Evolutionary conservation across 2,888 invertebrate species (phyloP).

Genomic region (Rhynchonema sp.): DNA sequence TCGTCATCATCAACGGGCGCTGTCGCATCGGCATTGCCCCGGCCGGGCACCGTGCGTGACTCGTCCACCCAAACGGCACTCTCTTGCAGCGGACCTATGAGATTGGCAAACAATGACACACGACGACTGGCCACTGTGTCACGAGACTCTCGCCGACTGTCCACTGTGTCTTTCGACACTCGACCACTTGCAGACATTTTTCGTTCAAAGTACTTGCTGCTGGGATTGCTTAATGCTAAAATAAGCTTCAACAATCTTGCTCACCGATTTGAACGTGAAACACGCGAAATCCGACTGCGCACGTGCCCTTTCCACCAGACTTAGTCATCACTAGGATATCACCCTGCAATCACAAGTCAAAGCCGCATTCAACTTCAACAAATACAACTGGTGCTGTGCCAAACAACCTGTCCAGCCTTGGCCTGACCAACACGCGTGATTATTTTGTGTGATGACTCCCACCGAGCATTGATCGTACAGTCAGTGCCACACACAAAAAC

Average conservation of each 20-base stretch:
- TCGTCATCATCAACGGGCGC: not conserved
- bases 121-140: too few relatives aligned
- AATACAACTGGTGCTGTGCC: too few relatives aligned
- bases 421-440: conserved; percentile 81
- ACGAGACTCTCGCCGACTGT: too few relatives aligned
- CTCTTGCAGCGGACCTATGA: conserved; percentile 42
- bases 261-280: not conserved
- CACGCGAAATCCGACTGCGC: conserved; percentile 60
- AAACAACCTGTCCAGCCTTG: conserved; percentile 52
- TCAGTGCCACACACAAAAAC: conserved; percentile 86
- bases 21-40: not conserved
- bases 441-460: conserved; percentile 92
- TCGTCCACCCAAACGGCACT: conserved; percentile 98
- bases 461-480: conserved; percentile 45
- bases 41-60: conserved; percentile 38
- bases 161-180: too few relatives aligned
- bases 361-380: too few relatives aligned
- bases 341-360: too few relatives aligned
- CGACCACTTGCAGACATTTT: too few relatives aligned
- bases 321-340: conserved; percentile 73
- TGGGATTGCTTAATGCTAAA: too few relatives aligned
- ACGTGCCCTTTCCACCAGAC: conserved; percentile 65
- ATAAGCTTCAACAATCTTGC: too few relatives aligned
- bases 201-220: too few relatives aligned
- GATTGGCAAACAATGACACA: too few relatives aligned